Evolutionary conservation across 2,888 invertebrate genomes (phyloP).

Genomic region (Scaptomyza reducta): DNA sequence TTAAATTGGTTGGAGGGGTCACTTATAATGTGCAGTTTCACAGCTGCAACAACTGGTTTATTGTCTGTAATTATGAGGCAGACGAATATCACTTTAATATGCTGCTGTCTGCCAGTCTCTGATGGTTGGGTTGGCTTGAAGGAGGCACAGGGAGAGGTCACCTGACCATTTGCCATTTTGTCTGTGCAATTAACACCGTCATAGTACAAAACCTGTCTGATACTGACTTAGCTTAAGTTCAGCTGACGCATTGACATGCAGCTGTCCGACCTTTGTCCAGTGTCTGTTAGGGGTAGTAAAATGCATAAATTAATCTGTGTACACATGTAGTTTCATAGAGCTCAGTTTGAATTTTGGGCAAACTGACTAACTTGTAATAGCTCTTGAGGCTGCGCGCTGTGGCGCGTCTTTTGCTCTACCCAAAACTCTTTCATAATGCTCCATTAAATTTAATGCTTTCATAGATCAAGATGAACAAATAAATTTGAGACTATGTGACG

Average conservation of each 20-base stretch:
- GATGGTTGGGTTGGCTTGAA: neutral
- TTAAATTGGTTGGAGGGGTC: slow-evolving; percentile 14
- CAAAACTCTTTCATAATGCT: slow-evolving; percentile 76
- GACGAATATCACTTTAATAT: slow-evolving; percentile 62
- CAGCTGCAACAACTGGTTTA: slow-evolving; percentile 33
- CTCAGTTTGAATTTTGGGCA: slow-evolving; percentile 12
- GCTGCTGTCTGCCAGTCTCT: slow-evolving; percentile 9
- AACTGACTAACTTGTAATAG: slow-evolving; percentile 21
- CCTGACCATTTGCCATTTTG: neutral
- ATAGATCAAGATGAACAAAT: slow-evolving; percentile 82
- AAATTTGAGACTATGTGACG: slow-evolving; percentile 68
- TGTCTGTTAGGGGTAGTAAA: slow-evolving; percentile 22
- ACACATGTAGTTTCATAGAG: slow-evolving; percentile 5
- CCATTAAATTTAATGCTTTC: slow-evolving; percentile 81
- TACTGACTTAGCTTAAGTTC: slow-evolving; percentile 11
- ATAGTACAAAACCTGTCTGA: slow-evolving; percentile 26
- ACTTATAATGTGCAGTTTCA: slow-evolving; percentile 16
- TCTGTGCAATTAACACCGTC: neutral
- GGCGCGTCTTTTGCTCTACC: slow-evolving; percentile 60
- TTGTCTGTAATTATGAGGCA: slow-evolving; percentile 55
- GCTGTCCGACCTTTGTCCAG: slow-evolving; percentile 56
- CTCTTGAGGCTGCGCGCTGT: slow-evolving; percentile 6
- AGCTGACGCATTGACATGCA: slow-evolving; percentile 52
- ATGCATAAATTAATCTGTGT: neutral
- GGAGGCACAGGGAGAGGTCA: neutral